phyloP scores from a whole-genome alignment of 2,888 invertebrate species.

The Conomelus anceps region DNA sequence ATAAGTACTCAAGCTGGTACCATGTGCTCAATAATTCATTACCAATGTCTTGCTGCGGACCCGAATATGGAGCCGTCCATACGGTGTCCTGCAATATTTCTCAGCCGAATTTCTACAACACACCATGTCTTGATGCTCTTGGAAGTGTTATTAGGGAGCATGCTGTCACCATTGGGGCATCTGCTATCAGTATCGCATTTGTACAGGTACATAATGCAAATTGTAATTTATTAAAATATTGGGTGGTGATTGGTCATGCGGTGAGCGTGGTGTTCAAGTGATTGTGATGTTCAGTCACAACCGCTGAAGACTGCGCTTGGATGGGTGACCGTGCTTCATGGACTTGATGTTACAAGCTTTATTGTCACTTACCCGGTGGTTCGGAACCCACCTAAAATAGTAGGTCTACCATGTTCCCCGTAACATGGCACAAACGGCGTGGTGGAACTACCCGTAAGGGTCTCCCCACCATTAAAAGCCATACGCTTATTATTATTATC shows the following conservation, averaged over 20 bases:
- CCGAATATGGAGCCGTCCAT: conserved; percentile 28
- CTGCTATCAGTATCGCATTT: conserved; percentile 30
- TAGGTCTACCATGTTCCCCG: no score
- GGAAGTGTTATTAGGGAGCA: conserved; percentile 28
- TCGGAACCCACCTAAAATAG: no score
- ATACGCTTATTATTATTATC: neutral
- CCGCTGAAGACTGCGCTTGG: no score
- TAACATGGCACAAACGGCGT: no score
- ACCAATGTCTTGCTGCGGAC: conserved; percentile 32
- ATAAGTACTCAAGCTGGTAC: conserved; percentile 30
- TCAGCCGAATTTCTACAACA: conserved; percentile 21
- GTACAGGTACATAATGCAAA: conserved; percentile 31
- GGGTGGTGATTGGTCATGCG: no score
- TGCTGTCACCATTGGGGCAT: conserved; percentile 27
- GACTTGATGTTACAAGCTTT: no score
- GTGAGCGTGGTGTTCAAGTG: no score
- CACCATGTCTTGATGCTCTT: conserved; percentile 29
- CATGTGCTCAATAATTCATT: conserved; percentile 27
- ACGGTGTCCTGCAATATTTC: conserved; percentile 23
- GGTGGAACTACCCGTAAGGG: no score
- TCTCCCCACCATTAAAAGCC: no score
- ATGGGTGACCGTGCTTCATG: no score
- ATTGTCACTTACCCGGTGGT: no score
- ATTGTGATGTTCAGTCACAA: no score
- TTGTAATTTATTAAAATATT: neutral